Base-by-base conservation (phyloP, 23 tunicate genomes). In the Styela clava region DNA sequence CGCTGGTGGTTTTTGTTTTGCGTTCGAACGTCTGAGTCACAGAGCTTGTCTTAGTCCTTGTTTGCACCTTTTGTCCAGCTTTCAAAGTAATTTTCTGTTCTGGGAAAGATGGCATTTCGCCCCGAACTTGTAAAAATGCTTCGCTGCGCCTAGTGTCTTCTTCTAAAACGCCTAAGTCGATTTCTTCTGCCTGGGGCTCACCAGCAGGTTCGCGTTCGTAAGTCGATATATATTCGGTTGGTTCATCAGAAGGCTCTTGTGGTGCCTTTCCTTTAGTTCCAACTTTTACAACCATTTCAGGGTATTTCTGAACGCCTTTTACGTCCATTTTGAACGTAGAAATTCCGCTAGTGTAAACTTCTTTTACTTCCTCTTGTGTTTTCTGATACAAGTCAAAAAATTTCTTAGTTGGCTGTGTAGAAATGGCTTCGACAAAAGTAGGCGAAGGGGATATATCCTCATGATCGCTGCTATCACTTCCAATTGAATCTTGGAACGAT, bases 241-340 rank as follows among this genome's bases (percentile, higher is more conserved):
- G 26, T 31, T 35, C n/a, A 23, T 73, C 78, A 18, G 36, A 26
- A 33, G 30, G 52, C 0, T 35, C 78, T 73, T 73, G 33, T 9
- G 71, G 31, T 22, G 34, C 56, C 74, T 56, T 44, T 51, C 31
- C 24, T 33, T 31, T 12, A 31, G 34, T 31, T 2, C 52, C 12
- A 29, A 82, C 33, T 0, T 25, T 71, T 7, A 68, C 78, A 18
- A 69, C 67, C 31, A 82, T 24, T 29, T 82, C 85, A 3, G 85
- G 85, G 35, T 71, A 82, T 32, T 82, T 16, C 23, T 61, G 62
- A 26, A 32, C 62, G 33, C 62, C 68, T 71, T 69, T 69, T 12
- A 82, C 78, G 21, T 86, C 65, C 90, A 86, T 79, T 74, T 80
- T 81, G 3, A 44, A 64, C 1, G 84, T 79, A 2, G 90, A 68